Conservation (phyloP, 2,113 vertebrate species). For the Macaca nemestrina region DNA sequence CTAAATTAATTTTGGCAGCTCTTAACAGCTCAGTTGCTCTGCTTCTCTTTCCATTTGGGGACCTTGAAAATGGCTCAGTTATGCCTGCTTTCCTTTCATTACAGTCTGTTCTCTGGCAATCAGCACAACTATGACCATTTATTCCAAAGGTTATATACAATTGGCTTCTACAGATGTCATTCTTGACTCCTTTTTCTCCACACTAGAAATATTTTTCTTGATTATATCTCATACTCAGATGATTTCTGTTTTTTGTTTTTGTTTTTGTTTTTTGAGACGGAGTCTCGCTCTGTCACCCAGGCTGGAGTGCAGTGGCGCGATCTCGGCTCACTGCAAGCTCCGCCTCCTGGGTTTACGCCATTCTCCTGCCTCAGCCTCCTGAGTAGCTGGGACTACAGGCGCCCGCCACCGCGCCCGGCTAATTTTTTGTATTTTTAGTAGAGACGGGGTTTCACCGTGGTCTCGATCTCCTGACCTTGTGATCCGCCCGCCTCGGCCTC, state of each 20-base stretch:
- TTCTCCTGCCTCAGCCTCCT: too few relatives aligned
- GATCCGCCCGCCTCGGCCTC: too few relatives aligned
- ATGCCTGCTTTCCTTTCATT: constrained; percentile 35
- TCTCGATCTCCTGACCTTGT: too few relatives aligned
- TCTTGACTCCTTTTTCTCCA: constrained; percentile 31
- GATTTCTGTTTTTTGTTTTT: neutral
- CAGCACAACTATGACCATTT: neutral
- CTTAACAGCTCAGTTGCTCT: constrained; percentile 10
- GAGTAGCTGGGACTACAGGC: too few relatives aligned
- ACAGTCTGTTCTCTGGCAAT: neutral
- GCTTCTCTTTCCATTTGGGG: constrained; percentile 43
- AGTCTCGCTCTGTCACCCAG: too few relatives aligned
- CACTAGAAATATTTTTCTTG: neutral
- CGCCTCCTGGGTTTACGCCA: too few relatives aligned
- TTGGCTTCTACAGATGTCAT: neutral
- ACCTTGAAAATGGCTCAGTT: constrained; percentile 35
- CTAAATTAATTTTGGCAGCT: constrained; percentile 27
- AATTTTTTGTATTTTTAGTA: too few relatives aligned
- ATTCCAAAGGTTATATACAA: constrained; percentile 35
- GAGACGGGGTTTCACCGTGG: too few relatives aligned
- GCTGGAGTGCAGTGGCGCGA: too few relatives aligned
- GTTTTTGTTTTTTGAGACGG: too few relatives aligned
- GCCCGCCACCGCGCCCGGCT: too few relatives aligned
- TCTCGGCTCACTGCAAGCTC: too few relatives aligned
- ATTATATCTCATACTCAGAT: constrained; percentile 5